Evolutionary conservation across 2,888 invertebrate species (phyloP).

Genomic region (Caenorhabditis japonica): DNA sequence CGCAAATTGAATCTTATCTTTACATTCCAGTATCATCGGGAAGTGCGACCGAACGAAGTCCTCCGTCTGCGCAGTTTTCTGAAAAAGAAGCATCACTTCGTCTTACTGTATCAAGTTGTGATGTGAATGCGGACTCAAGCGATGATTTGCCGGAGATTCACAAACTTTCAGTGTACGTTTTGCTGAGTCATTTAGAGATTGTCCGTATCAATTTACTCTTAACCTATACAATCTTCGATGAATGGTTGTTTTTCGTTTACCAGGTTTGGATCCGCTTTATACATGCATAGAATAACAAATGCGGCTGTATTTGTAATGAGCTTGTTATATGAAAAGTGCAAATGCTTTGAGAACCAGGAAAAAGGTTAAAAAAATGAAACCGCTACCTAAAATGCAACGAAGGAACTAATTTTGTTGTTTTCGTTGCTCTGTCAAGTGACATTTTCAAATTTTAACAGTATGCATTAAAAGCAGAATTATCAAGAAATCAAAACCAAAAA

Average conservation of each 20-base stretch:
- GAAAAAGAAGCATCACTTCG: slow-evolving; percentile 23
- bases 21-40: slow-evolving; percentile 46
- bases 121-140: slow-evolving; percentile 29
- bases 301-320: background rate
- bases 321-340: background rate
- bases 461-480: too few species aligned
- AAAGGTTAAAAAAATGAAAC: too few species aligned
- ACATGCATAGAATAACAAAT: background rate
- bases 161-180: slow-evolving; percentile 43
- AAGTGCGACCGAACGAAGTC: slow-evolving; percentile 48
- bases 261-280: background rate
- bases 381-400: too few species aligned
- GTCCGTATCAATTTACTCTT: too few species aligned
- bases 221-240: too few species aligned
- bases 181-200: background rate
- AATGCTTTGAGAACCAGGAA: background rate
- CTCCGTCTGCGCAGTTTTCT: slow-evolving; percentile 2
- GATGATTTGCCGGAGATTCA: slow-evolving; percentile 29
- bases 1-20: background rate
- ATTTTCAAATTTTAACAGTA: too few species aligned
- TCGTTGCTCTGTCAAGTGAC: too few species aligned
- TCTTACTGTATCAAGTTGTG: slow-evolving; percentile 48
- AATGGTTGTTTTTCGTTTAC: slow-evolving; percentile 3
- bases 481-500: too few species aligned
- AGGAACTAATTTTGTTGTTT: too few species aligned